Base-by-base conservation (phyloP, 1,140 invertebrate genomes). In the Hyphantria cunea region DNA sequence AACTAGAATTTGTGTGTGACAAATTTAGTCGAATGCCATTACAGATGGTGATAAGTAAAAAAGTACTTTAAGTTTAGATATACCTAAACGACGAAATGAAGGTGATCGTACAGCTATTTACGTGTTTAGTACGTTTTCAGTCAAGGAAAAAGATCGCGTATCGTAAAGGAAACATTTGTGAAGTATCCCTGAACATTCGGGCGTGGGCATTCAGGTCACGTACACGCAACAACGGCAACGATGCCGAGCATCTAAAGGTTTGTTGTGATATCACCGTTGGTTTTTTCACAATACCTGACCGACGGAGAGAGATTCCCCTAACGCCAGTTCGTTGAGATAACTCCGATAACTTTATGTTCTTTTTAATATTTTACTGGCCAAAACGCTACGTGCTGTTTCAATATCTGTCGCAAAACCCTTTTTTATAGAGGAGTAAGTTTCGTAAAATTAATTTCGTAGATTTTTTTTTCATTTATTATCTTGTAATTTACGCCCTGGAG, bases 261-360 rank as follows among this genome's bases (percentile, higher is more conserved):
- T 86, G 83, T 85, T 83, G 82, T 84, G 83, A 84, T 87, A 86
- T 87, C 78, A 74, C 73, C 73, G 68, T 67, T 65, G 70, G 74
- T 82, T 83, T 83, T 86, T 82, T 74, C 72, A 79, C 76, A 82
- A 81, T 85, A 87, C 80, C 81, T 84, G 82, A 85, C 80, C 82
- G 66, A 61, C 68, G 55, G 49, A 59, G 70, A 80, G 73, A 82
- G 82, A 80, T 79, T 82, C 82, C 67, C 58, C 66, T 76, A 73
- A 71, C 70, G 64, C 74, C 74, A 70, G 69, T 77, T 78, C 64
- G 64, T 54, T 49, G 44, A 72, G 72, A 78, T 78, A 72, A 64
- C 71, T 65, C 50, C 34, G 44, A 59, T 49, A 67, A 75, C 68
- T 77, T 77, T 74, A 80, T 80, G 71, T 71, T 70, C 74, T 70